Percentiles rank a stretch among this genome's conserved stretches.
Conservation (phyloP, 2,113 vertebrate genomes). For the Lycaon pictus region DNA sequence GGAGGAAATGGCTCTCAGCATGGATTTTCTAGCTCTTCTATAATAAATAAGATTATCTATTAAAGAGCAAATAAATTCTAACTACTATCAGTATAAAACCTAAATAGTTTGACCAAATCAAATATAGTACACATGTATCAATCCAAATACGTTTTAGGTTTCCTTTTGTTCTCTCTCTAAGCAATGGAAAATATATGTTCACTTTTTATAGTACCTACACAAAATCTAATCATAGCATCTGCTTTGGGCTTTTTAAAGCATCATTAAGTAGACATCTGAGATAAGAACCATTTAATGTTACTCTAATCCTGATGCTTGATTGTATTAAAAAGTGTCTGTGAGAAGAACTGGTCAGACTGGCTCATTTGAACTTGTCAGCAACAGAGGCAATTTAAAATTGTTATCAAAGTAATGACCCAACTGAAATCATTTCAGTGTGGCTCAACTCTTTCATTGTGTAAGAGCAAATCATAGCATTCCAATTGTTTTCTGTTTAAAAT, state of each 20-base stretch:
- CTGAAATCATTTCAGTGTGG: slow-evolving; percentile 48
- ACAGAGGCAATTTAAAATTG: slow-evolving; percentile 58
- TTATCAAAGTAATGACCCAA: slow-evolving; percentile 37
- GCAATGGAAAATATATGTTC: not conserved
- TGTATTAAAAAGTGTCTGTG: slow-evolving; percentile 39
- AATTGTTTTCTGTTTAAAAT: slow-evolving; percentile 72
- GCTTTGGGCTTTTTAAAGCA: slow-evolving; percentile 51
- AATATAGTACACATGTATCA: not conserved
- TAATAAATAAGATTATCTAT: slow-evolving; percentile 19
- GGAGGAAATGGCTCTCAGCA: not conserved
- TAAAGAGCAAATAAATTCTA: slow-evolving; percentile 40
- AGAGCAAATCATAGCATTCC: slow-evolving; percentile 54
- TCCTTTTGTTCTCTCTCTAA: slow-evolving; percentile 3
- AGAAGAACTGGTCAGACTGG: not conserved
- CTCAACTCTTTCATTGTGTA: slow-evolving; percentile 44
- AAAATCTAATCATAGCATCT: slow-evolving; percentile 52
- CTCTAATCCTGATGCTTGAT: not conserved
- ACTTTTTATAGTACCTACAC: not conserved
- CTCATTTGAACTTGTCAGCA: slow-evolving; percentile 48
- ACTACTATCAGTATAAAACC: not conserved
- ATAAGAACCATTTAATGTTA: slow-evolving; percentile 39
- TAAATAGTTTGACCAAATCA: slow-evolving; percentile 26
- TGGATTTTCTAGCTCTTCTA: not conserved
- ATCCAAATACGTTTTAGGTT: not conserved
- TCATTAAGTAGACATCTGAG: slow-evolving; percentile 53